Percentiles rank a stretch among this genome's conserved stretches.
Evolutionary conservation across 1,140 invertebrate genomes (phyloP).

Genomic region (Drosophila setifemur): DNA sequence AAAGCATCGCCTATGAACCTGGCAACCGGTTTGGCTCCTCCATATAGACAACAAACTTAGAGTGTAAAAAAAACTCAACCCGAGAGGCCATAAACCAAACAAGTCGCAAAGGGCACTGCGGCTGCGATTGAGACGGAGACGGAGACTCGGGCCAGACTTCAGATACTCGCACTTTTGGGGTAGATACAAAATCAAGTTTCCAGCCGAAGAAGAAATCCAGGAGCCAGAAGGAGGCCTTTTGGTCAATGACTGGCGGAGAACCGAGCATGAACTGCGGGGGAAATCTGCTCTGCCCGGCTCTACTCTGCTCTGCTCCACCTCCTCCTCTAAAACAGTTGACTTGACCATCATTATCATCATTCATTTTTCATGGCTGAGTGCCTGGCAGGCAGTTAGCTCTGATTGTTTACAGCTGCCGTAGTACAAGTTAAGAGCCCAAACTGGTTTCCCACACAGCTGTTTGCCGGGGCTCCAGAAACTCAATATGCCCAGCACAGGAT

Average conservation of each 20-base stretch:
- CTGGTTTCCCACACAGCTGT: constrained; percentile 68
- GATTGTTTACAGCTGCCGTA: constrained; percentile 80
- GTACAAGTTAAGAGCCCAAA: constrained; percentile 39
- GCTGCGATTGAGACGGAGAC: constrained; percentile 9
- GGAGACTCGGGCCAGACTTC: constrained; percentile 26
- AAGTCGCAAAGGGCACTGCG: constrained; percentile 43
- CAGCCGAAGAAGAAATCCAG: constrained; percentile 35
- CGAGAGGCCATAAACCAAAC: constrained; percentile 69
- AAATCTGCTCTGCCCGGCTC: neutral
- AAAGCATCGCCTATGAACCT: constrained; percentile 53
- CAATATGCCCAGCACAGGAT: constrained; percentile 74
- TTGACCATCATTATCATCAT: constrained; percentile 73
- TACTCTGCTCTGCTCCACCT: neutral
- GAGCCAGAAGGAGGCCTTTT: constrained; percentile 39
- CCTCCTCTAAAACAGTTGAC: constrained; percentile 21
- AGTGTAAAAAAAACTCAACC: constrained; percentile 48
- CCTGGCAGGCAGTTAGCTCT: constrained; percentile 77
- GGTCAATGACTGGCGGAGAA: constrained; percentile 47
- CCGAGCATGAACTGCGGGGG: neutral
- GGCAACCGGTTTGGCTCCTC: constrained; percentile 49
- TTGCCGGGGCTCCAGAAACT: constrained; percentile 61
- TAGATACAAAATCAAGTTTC: constrained; percentile 55
- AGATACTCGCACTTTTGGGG: constrained; percentile 54
- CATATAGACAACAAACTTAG: constrained; percentile 64
- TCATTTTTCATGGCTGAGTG: constrained; percentile 80